Evolutionary conservation across 1,140 invertebrate genomes (phyloP), one percentile per base, ranked within the genome.

Genomic region (Drosophila arawakana): DNA sequence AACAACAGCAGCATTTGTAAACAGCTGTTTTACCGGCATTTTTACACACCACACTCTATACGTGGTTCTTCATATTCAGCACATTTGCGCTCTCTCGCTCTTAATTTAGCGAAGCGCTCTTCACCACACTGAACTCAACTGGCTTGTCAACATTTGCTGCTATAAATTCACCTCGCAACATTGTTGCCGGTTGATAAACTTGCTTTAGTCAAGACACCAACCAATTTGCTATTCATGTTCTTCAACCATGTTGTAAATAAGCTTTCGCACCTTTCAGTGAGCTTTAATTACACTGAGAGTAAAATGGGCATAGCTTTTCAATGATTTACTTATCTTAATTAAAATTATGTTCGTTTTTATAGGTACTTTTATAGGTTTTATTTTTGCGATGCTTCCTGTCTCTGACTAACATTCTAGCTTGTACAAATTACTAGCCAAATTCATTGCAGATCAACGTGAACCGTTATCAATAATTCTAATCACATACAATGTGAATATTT

Each of bases 1-100:
- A 66, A 68, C 61, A 78, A 66, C 52, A 25, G 15, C 50, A 25
- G 15, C 58, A 57, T 63, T 58, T n/a, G 41, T 62, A 67, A 90
- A 73, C 86, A 90, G 86, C 81, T 90, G 86, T 81, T 90, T 90
- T 86, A 74, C 86, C 86, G 86, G 86, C 86, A 78, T 90, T 77
- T 81, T 73, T 71, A 76, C 61, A 18, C 84, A 80, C 84, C 84
- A 78, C 67, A 80, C 71, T 69, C 54, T 55, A 34, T 72, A 57
- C 46, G 49, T 66, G 78, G 54, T 62, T 15, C 55, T 70, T 85
- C 62, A 52, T 61, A 86, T 86, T 86, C 83, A 86, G 76, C 76
- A 50, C 65, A 0, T 21, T 44, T 49, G 59, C 39, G 11, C 69
- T 76, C 76, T 67, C 50, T 50, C 65, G n/a, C 74, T 35, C 60